A percentile compares a stretch with the other conserved stretches of the same genome.
These are phyloP conservation scores for Isurus oxyrinchus DNA, from an alignment of 2,113 vertebrate species.

Conservation along the genomic window DNA sequence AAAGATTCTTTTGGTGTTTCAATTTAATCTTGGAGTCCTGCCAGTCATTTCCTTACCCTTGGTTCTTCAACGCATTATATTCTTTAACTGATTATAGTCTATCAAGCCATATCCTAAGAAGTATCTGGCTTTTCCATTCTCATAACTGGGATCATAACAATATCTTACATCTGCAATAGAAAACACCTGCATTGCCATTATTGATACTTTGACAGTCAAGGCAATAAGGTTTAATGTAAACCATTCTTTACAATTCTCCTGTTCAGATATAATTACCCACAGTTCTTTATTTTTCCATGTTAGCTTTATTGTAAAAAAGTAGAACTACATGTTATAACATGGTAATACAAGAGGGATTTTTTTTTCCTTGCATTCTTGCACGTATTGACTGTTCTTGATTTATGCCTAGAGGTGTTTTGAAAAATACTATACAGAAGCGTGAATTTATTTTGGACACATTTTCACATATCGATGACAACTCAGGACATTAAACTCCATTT, in stretches of 20 bases:
- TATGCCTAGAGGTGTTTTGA: background rate
- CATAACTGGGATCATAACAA: too few relatives aligned
- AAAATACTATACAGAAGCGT: slow-evolving; percentile 2
- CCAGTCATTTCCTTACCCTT: too few relatives aligned
- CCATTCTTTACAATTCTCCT: background rate
- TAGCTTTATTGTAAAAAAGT: background rate
- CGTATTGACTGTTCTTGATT: background rate
- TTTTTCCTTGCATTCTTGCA: background rate
- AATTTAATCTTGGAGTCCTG: too few relatives aligned
- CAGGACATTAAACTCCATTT: background rate
- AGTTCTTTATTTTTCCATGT: background rate
- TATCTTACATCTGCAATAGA: background rate
- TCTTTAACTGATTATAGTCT: too few relatives aligned
- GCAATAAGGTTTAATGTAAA: background rate
- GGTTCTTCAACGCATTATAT: too few relatives aligned
- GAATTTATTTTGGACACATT: background rate
- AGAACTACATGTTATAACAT: background rate
- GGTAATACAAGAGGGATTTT: background rate
- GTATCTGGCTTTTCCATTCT: too few relatives aligned
- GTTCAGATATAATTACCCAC: background rate
- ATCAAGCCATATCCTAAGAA: too few relatives aligned
- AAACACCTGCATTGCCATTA: background rate
- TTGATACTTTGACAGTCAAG: background rate
- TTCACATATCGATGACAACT: background rate
- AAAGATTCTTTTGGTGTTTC: too few relatives aligned